Evolutionary conservation across 2,113 vertebrate species (phyloP).

Genomic region (Bucco capensis): DNA sequence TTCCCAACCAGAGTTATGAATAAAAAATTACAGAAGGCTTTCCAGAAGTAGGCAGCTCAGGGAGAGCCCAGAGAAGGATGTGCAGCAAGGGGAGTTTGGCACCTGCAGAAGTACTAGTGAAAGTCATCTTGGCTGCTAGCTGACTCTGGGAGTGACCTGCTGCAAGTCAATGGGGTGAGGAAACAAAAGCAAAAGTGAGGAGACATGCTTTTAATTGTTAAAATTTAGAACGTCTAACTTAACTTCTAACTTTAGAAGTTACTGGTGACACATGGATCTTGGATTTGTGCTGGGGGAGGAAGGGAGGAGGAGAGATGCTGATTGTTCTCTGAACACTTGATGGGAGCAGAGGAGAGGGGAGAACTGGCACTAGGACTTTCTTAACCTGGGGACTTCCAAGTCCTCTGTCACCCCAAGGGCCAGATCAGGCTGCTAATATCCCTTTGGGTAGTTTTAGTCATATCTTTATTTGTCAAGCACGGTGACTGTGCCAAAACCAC

Average conservation of each 20-base stretch:
- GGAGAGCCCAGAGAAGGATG: background rate
- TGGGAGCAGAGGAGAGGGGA: background rate
- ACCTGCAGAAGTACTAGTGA: too few species aligned
- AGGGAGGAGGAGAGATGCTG: background rate
- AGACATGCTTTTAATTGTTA: background rate
- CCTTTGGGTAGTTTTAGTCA: too few species aligned
- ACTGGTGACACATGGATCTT: background rate
- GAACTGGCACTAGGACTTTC: background rate
- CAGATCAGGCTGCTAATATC: background rate
- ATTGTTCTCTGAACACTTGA: background rate
- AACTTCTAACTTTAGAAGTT: background rate
- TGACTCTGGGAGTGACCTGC: background rate
- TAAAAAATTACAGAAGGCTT: background rate
- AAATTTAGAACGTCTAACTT: too few species aligned
- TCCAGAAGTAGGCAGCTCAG: background rate
- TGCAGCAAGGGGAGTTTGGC: background rate
- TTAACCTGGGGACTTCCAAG: background rate
- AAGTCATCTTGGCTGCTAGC: background rate
- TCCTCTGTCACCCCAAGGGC: background rate
- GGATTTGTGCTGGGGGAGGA: background rate
- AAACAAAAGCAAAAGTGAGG: background rate
- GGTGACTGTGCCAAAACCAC: too few species aligned
- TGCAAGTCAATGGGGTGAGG: background rate
- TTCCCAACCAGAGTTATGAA: fast-evolving
- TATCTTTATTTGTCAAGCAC: too few species aligned